Conservation (phyloP, 2,113 vertebrate genomes). For the Apistogramma diplotaenia region DNA sequence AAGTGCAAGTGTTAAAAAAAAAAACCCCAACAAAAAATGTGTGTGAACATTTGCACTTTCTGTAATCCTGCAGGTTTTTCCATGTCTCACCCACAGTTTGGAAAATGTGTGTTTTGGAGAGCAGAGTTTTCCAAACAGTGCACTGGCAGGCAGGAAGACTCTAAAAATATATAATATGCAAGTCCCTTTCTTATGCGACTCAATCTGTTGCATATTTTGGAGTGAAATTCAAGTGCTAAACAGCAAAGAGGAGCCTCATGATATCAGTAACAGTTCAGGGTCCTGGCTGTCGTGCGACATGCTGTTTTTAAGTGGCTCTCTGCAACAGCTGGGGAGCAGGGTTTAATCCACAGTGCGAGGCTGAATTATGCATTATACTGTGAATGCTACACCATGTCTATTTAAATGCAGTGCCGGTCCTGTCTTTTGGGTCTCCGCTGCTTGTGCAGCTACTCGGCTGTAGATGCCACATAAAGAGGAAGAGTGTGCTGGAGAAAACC, state of each 20-base stretch:
- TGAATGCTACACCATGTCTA: constrained; percentile 58
- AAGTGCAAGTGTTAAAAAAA: not conserved
- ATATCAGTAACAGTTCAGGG: constrained; percentile 46
- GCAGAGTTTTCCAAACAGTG: constrained; percentile 42
- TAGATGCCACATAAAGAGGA: constrained; percentile 17
- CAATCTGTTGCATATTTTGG: constrained; percentile 11
- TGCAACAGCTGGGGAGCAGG: constrained; percentile 61
- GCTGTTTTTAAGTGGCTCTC: constrained; percentile 58
- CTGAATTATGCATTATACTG: constrained; percentile 69
- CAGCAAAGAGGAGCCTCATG: not conserved
- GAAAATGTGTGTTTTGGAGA: constrained; percentile 63
- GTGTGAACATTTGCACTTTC: constrained; percentile 43
- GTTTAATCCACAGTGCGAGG: constrained; percentile 52
- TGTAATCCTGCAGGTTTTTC: constrained; percentile 36
- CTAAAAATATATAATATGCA: constrained; percentile 18
- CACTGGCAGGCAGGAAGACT: constrained; percentile 37
- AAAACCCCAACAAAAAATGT: not conserved
- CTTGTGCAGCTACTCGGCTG: constrained; percentile 33
- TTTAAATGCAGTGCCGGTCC: constrained; percentile 51
- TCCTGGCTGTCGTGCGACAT: constrained; percentile 42
- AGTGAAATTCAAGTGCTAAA: constrained; percentile 30
- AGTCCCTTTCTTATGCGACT: constrained; percentile 22
- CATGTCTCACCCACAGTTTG: constrained; percentile 48
- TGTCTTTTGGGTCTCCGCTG: not conserved
- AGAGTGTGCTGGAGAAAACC: not conserved